Conservation (phyloP, 92 coral and sea anemone species). For the Pocillopora meandrina region DNA sequence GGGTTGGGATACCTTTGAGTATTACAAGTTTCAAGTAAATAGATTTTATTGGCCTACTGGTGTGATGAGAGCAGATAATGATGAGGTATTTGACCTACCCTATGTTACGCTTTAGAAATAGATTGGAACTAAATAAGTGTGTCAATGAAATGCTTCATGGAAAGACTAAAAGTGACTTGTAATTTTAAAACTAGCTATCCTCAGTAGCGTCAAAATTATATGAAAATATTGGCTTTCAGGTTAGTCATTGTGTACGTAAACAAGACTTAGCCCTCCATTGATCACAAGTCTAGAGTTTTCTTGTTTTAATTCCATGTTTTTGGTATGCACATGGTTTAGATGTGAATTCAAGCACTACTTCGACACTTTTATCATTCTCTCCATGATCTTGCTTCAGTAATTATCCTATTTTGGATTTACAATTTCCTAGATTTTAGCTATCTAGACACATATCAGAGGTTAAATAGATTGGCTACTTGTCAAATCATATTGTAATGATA, state of each 20-base stretch:
- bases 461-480: background rate
- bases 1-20: no score
- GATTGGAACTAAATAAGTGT: no score
- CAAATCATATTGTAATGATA: background rate
- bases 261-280: background rate
- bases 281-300: background rate
- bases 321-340: background rate
- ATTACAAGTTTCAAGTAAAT: no score
- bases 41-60: no score
- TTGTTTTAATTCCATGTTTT: background rate
- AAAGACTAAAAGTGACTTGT: no score
- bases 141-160: no score
- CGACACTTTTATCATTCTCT: no score
- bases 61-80: no score
- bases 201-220: background rate
- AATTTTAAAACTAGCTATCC: background rate
- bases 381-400: no score
- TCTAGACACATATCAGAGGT: background rate
- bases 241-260: background rate
- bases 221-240: background rate
- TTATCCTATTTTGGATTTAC: no score
- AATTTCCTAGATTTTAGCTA: background rate
- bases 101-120: no score
- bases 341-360: background rate
- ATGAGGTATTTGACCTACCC: no score